Percentiles rank a stretch among this genome's conserved stretches.
phyloP scores from a whole-genome alignment of 1,140 invertebrate species.

The Leptinotarsa undecemlineata region DNA sequence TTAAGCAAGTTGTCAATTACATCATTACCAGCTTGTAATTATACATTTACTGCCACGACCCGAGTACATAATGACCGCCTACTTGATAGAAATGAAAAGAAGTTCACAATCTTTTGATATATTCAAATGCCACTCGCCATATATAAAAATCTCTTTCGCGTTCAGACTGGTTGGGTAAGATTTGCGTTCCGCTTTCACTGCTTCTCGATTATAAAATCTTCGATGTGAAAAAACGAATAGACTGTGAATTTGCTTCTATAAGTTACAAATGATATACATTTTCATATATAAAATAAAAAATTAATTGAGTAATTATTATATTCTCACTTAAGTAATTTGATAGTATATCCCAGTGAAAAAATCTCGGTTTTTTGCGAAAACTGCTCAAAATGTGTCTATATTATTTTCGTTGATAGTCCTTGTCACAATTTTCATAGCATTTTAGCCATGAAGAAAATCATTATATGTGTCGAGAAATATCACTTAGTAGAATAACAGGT shows the following conservation, averaged over 20 bases:
- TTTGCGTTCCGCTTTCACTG: neutral
- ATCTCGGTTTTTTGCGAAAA: no score
- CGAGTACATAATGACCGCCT: slow-evolving; percentile 24
- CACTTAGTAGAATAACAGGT: no score
- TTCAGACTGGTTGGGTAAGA: neutral
- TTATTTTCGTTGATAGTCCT: no score
- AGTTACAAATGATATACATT: no score
- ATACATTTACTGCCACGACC: slow-evolving; percentile 16
- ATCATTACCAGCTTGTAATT: slow-evolving; percentile 27
- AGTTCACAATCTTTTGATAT: slow-evolving; percentile 23
- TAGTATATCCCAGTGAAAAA: no score
- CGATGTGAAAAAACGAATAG: neutral
- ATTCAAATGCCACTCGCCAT: slow-evolving; percentile 13
- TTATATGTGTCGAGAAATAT: no score
- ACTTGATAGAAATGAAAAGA: slow-evolving; percentile 24
- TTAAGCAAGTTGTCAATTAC: slow-evolving; percentile 28
- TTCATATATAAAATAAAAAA: no score
- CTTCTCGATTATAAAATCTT: neutral
- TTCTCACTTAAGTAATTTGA: no score
- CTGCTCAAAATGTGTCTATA: no score
- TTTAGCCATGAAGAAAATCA: no score
- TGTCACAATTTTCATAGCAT: no score
- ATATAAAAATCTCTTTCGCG: slow-evolving; percentile 2
- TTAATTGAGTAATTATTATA: no score
- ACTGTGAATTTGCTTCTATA: neutral